Percentiles rank a stretch among this genome's conserved stretches.
These are phyloP conservation scores for Drosophila meridiana DNA, from an alignment of 2,888 invertebrate genomes.

Conservation along the genomic window DNA sequence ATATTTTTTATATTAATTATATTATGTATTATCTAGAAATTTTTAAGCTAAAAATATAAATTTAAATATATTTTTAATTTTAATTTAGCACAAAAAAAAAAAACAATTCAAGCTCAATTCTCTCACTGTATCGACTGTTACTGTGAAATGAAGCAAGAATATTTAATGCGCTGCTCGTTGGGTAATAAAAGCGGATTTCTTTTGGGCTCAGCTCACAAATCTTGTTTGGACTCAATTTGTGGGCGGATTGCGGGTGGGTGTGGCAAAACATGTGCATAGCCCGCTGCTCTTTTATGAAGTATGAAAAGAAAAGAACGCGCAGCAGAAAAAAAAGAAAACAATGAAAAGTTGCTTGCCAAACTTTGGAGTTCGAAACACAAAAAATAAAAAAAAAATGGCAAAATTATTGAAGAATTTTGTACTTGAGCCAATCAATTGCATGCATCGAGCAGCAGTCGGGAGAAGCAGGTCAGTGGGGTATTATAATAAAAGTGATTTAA, in stretches of 20 bases:
- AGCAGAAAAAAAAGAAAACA: conserved; percentile 13
- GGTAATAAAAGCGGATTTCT: conserved; percentile 73
- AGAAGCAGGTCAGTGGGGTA: conserved; percentile 35
- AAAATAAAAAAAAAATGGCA: conserved; percentile 24
- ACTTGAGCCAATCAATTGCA: conserved; percentile 73
- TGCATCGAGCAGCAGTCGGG: conserved; percentile 44
- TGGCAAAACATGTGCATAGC: conserved; percentile 33
- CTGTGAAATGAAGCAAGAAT: conserved; percentile 74
- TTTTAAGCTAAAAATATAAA: too few species aligned
- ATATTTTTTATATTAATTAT: too few species aligned
- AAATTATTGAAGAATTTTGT: conserved; percentile 62
- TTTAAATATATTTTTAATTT: too few species aligned
- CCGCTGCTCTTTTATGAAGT: conserved; percentile 55
- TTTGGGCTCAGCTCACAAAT: conserved; percentile 61
- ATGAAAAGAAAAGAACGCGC: conserved; percentile 26
- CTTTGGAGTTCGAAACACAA: conserved; percentile 32
- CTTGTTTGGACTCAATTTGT: conserved; percentile 64
- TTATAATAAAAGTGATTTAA: conserved; percentile 69
- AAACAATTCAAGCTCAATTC: neutral
- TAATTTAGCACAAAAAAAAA: too few species aligned
- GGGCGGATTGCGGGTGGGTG: neutral
- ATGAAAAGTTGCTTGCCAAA: conserved; percentile 40
- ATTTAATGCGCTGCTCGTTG: conserved; percentile 67
- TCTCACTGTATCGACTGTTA: conserved; percentile 11
- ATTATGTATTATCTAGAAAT: too few species aligned